Evolutionary conservation across 2,888 invertebrate genomes (phyloP), one percentile per base, ranked within the genome.

Genomic region (Chaetogeoica ovagalla): DNA sequence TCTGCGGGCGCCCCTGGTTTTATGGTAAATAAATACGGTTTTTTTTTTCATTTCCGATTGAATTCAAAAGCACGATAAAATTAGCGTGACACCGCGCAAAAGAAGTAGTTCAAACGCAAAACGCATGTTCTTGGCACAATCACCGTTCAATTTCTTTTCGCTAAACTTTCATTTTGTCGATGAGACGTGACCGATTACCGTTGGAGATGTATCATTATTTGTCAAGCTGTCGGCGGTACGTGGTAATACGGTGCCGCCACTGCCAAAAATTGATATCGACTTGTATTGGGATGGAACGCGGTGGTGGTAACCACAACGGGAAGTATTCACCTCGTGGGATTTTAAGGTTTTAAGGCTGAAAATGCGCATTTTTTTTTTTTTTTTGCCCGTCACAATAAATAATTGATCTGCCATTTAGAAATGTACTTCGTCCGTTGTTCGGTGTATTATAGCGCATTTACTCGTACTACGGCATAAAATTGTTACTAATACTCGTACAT

Each of bases 181-280:
- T 19, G 63, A 74, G 13, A 65, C 68, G 76, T 76, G 76, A 76
- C 76, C 60, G 76, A 76, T 76, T 76, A 69, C 76, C 21, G 59
- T 48, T n/a, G 21, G 68, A n/a, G n/a, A 76, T 76, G 21, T 60
- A 68, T 76, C 76, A 76, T 76, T 76, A 76, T 76, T 76, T 76
- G 76, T 76, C 76, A 68, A 68, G 30, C 60, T 68, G 76, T 76
- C 59, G 15, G 30, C 37, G 48, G n/a, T n/a, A n/a, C 11, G 13
- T 7, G 43, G 30, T 4, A 30, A 4, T 30, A 19, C 23, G 13
- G 43, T 19, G 43, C n/a, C n/a, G 8, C n/a, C 8, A 17, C 74
- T 30, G 52, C 55, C 76, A 76, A 76, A 68, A 69, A 76, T 76
- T 76, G 76, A 76, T 76, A 69, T 52, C 48, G 19, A 19, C 74